Evolutionary conservation across 1,140 invertebrate genomes (phyloP).

Genomic region (Stenopsyche tienmushanensis): DNA sequence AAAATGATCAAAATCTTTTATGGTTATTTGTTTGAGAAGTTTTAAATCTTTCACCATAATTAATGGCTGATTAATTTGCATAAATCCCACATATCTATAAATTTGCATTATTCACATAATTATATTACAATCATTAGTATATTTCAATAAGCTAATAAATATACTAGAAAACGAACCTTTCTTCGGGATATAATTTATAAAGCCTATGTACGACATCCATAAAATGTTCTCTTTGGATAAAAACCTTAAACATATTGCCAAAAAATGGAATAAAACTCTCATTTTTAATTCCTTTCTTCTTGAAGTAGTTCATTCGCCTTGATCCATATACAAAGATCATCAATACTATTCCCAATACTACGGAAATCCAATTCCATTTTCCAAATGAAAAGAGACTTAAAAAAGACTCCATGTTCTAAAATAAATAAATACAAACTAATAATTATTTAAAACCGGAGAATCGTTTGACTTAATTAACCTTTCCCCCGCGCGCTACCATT

Average conservation of each 20-base stretch:
- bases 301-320: slow-evolving; percentile 12
- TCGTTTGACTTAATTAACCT: too few relatives aligned
- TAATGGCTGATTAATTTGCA: slow-evolving; percentile 54
- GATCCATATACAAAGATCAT: too few relatives aligned
- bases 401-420: too few relatives aligned
- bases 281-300: slow-evolving; percentile 14
- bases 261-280: slow-evolving; percentile 3
- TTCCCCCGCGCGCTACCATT: too few relatives aligned
- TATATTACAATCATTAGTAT: neutral
- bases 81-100: slow-evolving; percentile 54
- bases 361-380: too few relatives aligned
- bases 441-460: too few relatives aligned
- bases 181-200: slow-evolving; percentile 25
- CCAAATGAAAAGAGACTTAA: too few relatives aligned
- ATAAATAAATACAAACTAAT: too few relatives aligned
- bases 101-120: neutral
- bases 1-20: slow-evolving; percentile 69
- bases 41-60: slow-evolving; percentile 62
- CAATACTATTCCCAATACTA: too few relatives aligned
- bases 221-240: slow-evolving; percentile 3
- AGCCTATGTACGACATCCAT: neutral
- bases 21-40: slow-evolving; percentile 58
- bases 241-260: slow-evolving; percentile 9
- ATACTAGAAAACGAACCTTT: too few relatives aligned
- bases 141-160: neutral